Evolutionary conservation across 2,888 invertebrate genomes (phyloP).

Genomic region (Timema podura): DNA sequence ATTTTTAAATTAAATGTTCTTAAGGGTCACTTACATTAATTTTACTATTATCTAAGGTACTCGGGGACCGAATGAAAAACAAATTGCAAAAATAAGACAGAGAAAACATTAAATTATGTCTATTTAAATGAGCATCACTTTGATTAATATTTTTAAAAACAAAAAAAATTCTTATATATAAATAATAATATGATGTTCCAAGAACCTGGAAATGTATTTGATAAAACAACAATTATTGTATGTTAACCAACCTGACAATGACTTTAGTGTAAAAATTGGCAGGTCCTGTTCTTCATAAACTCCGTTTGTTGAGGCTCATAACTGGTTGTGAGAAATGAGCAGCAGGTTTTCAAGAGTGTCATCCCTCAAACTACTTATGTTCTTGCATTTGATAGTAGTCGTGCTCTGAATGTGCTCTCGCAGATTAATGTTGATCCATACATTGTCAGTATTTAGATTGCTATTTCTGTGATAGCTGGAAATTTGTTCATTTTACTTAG

Average conservation of each 20-base stretch:
- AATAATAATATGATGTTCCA: not conserved
- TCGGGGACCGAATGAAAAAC: not conserved
- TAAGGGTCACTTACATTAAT: not conserved
- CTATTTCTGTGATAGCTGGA: not conserved
- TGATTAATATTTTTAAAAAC: not conserved
- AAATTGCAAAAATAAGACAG: not conserved
- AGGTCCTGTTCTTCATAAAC: not conserved
- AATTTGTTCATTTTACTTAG: not conserved
- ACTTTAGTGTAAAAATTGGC: not conserved
- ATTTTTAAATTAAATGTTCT: not conserved
- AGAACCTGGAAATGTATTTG: not conserved
- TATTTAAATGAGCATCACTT: not conserved
- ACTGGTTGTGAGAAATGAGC: not conserved
- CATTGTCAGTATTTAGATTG: not conserved
- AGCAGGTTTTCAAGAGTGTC: not conserved
- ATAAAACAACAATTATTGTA: not conserved
- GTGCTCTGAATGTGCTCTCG: not conserved
- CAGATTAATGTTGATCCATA: not conserved
- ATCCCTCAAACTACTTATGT: slow-evolving; percentile 1
- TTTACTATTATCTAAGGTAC: not conserved
- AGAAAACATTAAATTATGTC: no score
- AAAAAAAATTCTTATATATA: not conserved
- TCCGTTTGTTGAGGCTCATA: not conserved
- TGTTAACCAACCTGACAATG: not conserved
- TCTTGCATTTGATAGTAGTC: not conserved